Evolutionary conservation across 23 tunicate genomes (phyloP), one percentile per base, ranked within the genome.

Genomic region (Phallusia fumigata): DNA sequence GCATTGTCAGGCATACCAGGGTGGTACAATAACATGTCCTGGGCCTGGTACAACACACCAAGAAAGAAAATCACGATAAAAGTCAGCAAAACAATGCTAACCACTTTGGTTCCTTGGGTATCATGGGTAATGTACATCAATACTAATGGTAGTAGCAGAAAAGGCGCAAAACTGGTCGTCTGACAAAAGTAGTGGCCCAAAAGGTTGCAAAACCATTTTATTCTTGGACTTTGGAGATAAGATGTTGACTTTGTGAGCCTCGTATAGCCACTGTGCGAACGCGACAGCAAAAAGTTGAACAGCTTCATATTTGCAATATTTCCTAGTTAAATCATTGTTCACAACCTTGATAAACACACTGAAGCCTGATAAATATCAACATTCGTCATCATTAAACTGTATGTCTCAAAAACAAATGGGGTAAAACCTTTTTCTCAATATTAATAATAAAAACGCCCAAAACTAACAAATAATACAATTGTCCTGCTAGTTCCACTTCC

Each of bases 1-100:
- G 89, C 73, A 53, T 86, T 79, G 58, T 84, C 89, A 0, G 94
- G 90, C 90, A 87, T 80, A 40, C 74, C 53, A 0, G 93, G 98
- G 74, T 89, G 94, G 80, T 81, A 94, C 64, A 94, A 72, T 73
- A 94, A 78, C 35, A 53, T 24, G 64, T 94, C 95, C 78, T 94
- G 98, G 53, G 79, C 73, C 35, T 84, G 69, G 65, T 88, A 93
- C 28, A 93, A 75, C 13, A 88, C 35, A 10, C 90, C 98, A 45
- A 88, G 45, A 79, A 88, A 85, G 36, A 88, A 69, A 0, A 87
- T 76, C 24, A 78, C 32, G 26, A 84, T 83, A 33, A 83, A 32
- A 24, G 79, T 36, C 6, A 92, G 52, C 26, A 47, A 82, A 21
- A 86, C 81, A 47, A 81, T 30, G 18, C 72, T 31, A 0, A 78